Conservation (phyloP, 2,888 invertebrate genomes). For the Geotrupes spiniger region DNA sequence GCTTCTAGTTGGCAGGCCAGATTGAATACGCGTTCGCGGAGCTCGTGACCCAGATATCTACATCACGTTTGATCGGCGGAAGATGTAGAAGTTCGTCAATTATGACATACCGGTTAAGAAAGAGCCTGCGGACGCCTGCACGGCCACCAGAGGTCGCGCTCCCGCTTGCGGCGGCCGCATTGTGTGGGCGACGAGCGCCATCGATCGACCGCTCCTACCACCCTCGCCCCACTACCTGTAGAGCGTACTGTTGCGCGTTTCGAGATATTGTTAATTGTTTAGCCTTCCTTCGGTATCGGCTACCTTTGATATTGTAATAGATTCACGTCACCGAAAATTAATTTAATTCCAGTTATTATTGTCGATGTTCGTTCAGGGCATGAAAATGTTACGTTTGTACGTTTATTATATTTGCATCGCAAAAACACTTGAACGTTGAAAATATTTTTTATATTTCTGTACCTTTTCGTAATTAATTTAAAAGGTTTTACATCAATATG, state of each 20-base stretch:
- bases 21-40: constrained; percentile 1
- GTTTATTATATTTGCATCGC: too few species aligned
- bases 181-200: constrained; percentile 43
- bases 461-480: too few species aligned
- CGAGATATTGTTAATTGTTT: constrained; percentile 24
- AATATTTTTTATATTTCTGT: too few species aligned
- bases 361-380: too few species aligned
- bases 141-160: constrained; percentile 27
- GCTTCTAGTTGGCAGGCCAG: not conserved
- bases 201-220: constrained; percentile 42
- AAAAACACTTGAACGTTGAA: too few species aligned
- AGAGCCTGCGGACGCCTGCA: constrained; percentile 17
- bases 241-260: constrained; percentile 32
- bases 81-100: constrained; percentile 15
- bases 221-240: constrained; percentile 28
- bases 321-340: not conserved
- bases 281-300: constrained; percentile 3
- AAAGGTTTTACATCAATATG: too few species aligned
- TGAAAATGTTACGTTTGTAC: too few species aligned
- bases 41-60: not conserved
- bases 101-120: constrained; percentile 9
- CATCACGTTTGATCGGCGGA: not conserved
- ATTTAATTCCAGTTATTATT: not conserved
- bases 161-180: constrained; percentile 38
- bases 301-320: not conserved